Conservation (phyloP, 2,888 invertebrate species). For the Chaetogeoica ovagalla region DNA sequence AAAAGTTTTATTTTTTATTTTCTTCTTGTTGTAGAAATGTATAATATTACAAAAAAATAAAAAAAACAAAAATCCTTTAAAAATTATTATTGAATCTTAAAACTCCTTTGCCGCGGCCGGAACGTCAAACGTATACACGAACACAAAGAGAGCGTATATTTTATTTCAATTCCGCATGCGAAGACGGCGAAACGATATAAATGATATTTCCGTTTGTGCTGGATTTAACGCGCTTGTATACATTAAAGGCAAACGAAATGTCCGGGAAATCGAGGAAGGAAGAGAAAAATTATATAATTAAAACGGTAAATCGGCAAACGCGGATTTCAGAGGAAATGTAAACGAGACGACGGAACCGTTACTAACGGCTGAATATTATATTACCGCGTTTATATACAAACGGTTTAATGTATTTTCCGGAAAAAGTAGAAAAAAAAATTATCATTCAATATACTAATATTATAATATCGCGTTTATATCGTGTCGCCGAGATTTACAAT, state of each 20-base stretch:
- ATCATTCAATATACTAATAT: background rate
- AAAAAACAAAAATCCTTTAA: no score
- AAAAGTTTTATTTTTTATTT: no score
- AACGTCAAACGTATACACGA: background rate
- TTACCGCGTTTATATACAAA: background rate
- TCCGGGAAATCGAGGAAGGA: constrained; percentile 1
- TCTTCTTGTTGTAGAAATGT: no score
- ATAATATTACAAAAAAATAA: no score
- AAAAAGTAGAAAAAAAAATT: background rate
- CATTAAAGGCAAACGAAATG: background rate
- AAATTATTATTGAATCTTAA: background rate
- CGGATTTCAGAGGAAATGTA: constrained; percentile 16
- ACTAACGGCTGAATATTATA: background rate
- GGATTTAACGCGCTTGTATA: no score
- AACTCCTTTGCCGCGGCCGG: no score
- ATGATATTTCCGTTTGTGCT: background rate
- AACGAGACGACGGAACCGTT: constrained; percentile 13
- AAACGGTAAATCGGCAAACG: background rate
- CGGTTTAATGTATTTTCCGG: background rate
- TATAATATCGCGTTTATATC: background rate
- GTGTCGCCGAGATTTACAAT: background rate
- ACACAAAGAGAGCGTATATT: no score
- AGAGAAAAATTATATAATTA: constrained; percentile 9
- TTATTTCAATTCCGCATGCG: background rate
- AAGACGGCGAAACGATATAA: background rate